Evolutionary conservation across 1,140 invertebrate species (phyloP).

Genomic region (Vollenhovia emeryi): DNA sequence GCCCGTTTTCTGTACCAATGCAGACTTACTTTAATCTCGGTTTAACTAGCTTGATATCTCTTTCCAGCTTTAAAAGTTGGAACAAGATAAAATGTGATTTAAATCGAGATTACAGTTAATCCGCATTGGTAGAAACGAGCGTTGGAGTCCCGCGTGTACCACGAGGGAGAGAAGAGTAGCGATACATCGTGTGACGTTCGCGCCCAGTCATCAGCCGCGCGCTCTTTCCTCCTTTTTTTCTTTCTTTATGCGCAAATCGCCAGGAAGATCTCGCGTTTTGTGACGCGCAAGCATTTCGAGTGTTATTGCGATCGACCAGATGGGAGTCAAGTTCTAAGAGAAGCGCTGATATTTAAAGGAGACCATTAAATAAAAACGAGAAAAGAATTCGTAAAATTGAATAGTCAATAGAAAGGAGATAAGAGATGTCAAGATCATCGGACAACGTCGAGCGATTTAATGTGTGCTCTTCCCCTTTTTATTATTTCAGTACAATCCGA

Average conservation of each 20-base stretch:
- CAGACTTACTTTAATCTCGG: too few species aligned
- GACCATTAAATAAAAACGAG: neutral
- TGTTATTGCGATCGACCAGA: neutral
- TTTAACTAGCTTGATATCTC: too few species aligned
- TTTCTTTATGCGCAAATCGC: conserved; percentile 2
- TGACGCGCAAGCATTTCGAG: neutral
- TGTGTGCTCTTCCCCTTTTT: neutral
- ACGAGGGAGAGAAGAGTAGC: neutral
- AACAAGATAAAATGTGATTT: too few species aligned
- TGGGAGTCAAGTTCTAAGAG: neutral
- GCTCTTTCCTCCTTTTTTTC: too few species aligned
- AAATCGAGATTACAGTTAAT: too few species aligned
- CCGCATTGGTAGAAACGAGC: too few species aligned
- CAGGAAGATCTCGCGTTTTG: neutral
- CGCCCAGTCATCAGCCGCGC: conserved; percentile 51
- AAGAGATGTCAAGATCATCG: neutral
- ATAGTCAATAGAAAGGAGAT: neutral
- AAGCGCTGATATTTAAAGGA: neutral
- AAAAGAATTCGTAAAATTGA: neutral
- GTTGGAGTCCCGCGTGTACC: neutral
- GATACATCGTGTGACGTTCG: conserved; percentile 56
- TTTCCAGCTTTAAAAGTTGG: too few species aligned
- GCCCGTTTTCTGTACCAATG: too few species aligned
- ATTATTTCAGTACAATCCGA: conserved; percentile 87
- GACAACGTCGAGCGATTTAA: neutral